Conservation (phyloP, 2,888 invertebrate species). For the Ecdyonurus torrentis region DNA sequence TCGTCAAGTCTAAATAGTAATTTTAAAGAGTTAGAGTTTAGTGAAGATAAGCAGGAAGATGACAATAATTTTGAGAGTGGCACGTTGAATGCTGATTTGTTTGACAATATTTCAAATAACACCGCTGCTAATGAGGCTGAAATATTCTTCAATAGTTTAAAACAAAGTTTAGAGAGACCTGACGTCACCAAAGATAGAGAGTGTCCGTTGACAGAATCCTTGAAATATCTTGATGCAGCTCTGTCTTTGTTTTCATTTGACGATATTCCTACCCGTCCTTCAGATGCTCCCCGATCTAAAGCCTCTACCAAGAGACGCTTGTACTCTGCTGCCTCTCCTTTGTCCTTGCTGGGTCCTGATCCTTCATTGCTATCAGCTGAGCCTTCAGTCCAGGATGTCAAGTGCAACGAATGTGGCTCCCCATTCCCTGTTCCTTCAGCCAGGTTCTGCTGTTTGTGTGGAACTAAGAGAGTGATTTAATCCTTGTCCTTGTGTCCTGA, state of each 20-base stretch:
- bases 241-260: neutral
- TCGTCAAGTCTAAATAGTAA: too few species aligned
- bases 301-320: neutral
- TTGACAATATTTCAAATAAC: too few species aligned
- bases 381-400: neutral
- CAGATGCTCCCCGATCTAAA: neutral
- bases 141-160: neutral
- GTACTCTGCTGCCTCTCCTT: neutral
- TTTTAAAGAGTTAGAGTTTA: too few species aligned
- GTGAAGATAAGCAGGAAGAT: too few species aligned
- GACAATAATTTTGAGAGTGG: too few species aligned
- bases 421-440: neutral
- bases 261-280: neutral
- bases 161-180: neutral
- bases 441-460: neutral
- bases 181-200: neutral
- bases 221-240: neutral
- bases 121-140: neutral
- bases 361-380: neutral
- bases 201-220: neutral
- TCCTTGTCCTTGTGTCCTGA: too few species aligned
- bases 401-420: neutral
- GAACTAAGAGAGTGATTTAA: neutral
- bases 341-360: neutral
- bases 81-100: too few species aligned